A percentile compares a stretch with the other conserved stretches of the same genome.
Evolutionary conservation across 2,797 vertebrate species (phyloP).

Genomic region (Enteromius anoplus): DNA sequence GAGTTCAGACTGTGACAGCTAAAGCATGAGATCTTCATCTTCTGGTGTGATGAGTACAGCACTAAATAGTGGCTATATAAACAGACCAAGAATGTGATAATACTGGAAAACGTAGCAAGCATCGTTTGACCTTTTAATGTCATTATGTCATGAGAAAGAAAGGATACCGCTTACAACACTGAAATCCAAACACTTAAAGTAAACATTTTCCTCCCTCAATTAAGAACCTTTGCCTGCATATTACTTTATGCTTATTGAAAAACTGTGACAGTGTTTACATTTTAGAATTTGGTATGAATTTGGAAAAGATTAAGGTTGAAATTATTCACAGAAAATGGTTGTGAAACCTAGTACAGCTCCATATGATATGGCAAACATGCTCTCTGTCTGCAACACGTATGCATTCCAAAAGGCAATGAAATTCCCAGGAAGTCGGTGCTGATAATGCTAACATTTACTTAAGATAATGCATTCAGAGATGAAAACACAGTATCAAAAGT

Average conservation of each 20-base stretch:
- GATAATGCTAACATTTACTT: constrained; percentile 24
- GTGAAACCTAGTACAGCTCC: neutral
- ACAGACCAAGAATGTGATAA: constrained; percentile 34
- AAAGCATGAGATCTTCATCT: constrained; percentile 25
- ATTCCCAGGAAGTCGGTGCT: constrained; percentile 22
- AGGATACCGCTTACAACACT: constrained; percentile 10
- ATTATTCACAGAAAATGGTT: neutral
- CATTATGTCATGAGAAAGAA: constrained; percentile 29
- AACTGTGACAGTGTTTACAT: neutral
- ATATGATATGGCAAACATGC: neutral
- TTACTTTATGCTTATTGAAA: neutral
- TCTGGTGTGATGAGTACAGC: constrained; percentile 37
- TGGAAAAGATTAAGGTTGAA: neutral
- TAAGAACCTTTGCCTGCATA: neutral
- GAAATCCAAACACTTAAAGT: constrained; percentile 9
- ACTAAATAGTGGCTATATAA: constrained; percentile 35
- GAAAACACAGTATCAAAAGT: constrained; percentile 22
- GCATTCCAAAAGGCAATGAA: constrained; percentile 3
- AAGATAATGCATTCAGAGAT: constrained; percentile 27
- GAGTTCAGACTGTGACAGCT: constrained; percentile 32
- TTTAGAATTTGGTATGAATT: neutral
- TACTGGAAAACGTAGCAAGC: constrained; percentile 23
- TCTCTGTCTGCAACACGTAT: neutral
- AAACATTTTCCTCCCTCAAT: neutral
- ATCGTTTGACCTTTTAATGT: constrained; percentile 10